phyloP scores from a whole-genome alignment of 2,797 vertebrate genomes.

The Microchirus variegatus region DNA sequence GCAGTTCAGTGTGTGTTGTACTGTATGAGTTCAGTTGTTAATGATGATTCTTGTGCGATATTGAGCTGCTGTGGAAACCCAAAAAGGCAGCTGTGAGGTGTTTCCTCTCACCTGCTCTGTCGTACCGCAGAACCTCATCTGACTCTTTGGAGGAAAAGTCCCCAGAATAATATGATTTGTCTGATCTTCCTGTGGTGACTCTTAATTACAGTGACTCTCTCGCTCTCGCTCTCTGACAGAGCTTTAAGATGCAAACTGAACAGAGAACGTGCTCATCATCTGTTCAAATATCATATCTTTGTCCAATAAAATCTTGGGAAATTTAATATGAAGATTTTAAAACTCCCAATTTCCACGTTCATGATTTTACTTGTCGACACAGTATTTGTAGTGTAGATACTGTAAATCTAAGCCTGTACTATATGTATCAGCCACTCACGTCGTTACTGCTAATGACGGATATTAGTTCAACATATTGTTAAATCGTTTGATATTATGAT shows the following conservation, averaged over 20 bases:
- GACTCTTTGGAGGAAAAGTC: not conserved
- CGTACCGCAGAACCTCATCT: slow-evolving; percentile 6
- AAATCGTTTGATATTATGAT: slow-evolving; percentile 11
- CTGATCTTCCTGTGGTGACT: not conserved
- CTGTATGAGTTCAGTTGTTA: slow-evolving; percentile 36
- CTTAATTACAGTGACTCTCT: slow-evolving; percentile 7
- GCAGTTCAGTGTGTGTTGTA: slow-evolving; percentile 45
- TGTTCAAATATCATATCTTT: too few relatives aligned
- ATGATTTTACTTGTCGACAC: too few relatives aligned
- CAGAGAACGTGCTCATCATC: not conserved
- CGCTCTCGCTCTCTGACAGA: too few relatives aligned
- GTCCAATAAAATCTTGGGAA: too few relatives aligned
- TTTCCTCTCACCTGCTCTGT: slow-evolving; percentile 19
- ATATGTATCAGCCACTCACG: slow-evolving; percentile 24
- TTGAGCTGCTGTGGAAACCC: slow-evolving; percentile 37
- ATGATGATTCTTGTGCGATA: slow-evolving; percentile 42
- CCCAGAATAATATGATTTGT: not conserved
- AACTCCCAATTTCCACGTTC: too few relatives aligned
- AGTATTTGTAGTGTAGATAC: too few relatives aligned
- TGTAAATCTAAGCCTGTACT: too few relatives aligned
- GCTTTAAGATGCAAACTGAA: too few relatives aligned
- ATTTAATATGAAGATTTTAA: too few relatives aligned
- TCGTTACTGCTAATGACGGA: slow-evolving; percentile 4
- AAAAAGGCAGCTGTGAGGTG: slow-evolving; percentile 33
- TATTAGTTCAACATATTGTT: slow-evolving; percentile 25